Evolutionary conservation across 2,888 invertebrate genomes (phyloP).

Genomic region (Apamea crenata): DNA sequence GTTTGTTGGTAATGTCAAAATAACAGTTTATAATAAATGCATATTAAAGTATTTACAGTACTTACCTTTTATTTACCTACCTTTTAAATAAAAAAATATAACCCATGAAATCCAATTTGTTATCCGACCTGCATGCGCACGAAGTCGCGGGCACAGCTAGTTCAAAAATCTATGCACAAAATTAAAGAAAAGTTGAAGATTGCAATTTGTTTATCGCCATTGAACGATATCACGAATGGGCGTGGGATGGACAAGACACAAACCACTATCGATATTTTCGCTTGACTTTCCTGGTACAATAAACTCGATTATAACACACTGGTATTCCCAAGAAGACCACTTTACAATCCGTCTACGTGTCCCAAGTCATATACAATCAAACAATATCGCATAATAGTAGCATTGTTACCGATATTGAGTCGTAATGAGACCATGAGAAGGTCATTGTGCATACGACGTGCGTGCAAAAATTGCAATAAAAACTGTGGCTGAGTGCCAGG

Average conservation of each 20-base stretch:
- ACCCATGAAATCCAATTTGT: neutral
- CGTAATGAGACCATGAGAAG: slow-evolving; percentile 57
- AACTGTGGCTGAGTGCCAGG: slow-evolving; percentile 54
- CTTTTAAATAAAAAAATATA: too few relatives aligned
- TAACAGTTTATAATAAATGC: neutral
- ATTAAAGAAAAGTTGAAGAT: neutral
- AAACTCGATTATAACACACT: slow-evolving; percentile 25
- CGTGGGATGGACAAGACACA: neutral
- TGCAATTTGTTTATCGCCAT: neutral
- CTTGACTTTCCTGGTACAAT: slow-evolving; percentile 36
- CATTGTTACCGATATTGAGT: slow-evolving; percentile 54
- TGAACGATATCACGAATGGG: neutral
- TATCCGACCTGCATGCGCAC: neutral
- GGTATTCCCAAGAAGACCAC: slow-evolving; percentile 43
- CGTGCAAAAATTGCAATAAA: slow-evolving; percentile 59
- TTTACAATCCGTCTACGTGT: slow-evolving; percentile 58
- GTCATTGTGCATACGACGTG: slow-evolving; percentile 50
- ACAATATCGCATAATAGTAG: slow-evolving; percentile 49
- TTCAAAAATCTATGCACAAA: neutral
- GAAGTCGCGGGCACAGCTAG: neutral
- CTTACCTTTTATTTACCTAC: too few relatives aligned
- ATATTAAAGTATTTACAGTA: neutral
- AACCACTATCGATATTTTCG: neutral
- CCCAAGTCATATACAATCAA: slow-evolving; percentile 59
- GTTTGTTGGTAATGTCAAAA: neutral